A percentile compares a stretch with the other conserved stretches of the same genome.
phyloP scores from a whole-genome alignment of 2,797 vertebrate genomes.

The Carcharodon carcharias region DNA sequence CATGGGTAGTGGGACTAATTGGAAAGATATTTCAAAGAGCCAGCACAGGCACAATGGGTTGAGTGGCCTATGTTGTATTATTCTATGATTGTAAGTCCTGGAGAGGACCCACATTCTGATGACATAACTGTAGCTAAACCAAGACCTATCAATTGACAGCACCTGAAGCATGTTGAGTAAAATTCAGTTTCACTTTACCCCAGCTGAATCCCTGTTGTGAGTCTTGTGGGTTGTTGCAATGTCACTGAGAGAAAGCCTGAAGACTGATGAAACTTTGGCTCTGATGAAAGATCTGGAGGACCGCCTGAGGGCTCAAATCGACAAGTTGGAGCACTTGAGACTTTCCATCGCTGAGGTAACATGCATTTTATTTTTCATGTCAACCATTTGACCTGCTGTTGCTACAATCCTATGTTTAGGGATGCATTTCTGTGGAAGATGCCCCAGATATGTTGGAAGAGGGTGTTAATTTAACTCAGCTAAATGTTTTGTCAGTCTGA shows the following conservation, averaged over 20 bases:
- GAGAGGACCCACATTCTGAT: not conserved
- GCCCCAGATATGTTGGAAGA: not conserved
- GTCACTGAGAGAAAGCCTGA: conserved; percentile 18
- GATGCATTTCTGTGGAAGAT: not conserved
- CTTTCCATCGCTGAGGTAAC: conserved; percentile 57
- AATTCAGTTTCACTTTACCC: not conserved
- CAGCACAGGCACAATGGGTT: not conserved
- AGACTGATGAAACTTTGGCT: conserved; percentile 58
- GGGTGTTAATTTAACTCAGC: not conserved
- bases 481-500: not conserved
- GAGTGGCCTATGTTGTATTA: not conserved
- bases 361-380: conserved; percentile 40
- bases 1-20: not conserved
- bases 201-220: not conserved
- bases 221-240: not conserved
- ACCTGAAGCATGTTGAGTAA: not conserved
- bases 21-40: not conserved
- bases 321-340: conserved; percentile 66
- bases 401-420: not conserved
- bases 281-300: conserved; percentile 72
- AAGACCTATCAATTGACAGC: not conserved
- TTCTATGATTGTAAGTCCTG: not conserved
- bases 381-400: not conserved
- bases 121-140: not conserved
- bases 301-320: conserved; percentile 62